Conservation (phyloP, 2,888 invertebrate genomes). For the Plusia festucae region DNA sequence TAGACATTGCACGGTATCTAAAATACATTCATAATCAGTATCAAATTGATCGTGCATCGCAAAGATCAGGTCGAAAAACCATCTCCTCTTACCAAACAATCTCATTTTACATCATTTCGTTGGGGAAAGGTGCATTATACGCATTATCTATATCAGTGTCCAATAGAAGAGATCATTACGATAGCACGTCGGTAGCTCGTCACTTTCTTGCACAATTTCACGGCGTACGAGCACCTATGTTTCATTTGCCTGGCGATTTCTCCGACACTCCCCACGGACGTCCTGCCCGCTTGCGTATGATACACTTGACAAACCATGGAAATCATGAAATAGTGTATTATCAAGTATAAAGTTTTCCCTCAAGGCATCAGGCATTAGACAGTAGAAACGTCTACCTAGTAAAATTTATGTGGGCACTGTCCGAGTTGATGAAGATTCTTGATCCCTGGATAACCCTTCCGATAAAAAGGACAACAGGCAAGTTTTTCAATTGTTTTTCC, state of each 20-base stretch:
- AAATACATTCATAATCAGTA: too few relatives aligned
- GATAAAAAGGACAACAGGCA: too few relatives aligned
- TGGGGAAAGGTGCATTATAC: constrained; percentile 16
- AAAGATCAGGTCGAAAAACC: neutral
- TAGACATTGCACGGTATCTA: too few relatives aligned
- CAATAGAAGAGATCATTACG: constrained; percentile 48
- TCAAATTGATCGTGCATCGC: too few relatives aligned
- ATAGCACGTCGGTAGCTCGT: constrained; percentile 47
- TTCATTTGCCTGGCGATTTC: constrained; percentile 78
- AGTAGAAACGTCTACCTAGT: too few relatives aligned
- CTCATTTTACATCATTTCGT: constrained; percentile 18
- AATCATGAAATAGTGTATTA: constrained; percentile 33
- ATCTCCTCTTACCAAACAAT: neutral
- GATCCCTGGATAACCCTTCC: too few relatives aligned
- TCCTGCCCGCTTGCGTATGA: constrained; percentile 65
- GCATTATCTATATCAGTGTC: constrained; percentile 43
- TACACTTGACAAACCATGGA: constrained; percentile 52
- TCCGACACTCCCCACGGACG: constrained; percentile 75
- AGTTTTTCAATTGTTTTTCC: too few relatives aligned
- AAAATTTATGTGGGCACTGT: too few relatives aligned
- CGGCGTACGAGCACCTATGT: constrained; percentile 78
- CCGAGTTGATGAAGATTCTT: too few relatives aligned
- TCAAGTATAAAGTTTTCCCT: constrained; percentile 21
- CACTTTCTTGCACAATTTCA: constrained; percentile 87
- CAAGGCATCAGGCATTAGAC: neutral